Percentiles rank a stretch among this genome's conserved stretches.
Conservation (phyloP, 2,797 vertebrate genomes). For the Malurus leucopterus region DNA sequence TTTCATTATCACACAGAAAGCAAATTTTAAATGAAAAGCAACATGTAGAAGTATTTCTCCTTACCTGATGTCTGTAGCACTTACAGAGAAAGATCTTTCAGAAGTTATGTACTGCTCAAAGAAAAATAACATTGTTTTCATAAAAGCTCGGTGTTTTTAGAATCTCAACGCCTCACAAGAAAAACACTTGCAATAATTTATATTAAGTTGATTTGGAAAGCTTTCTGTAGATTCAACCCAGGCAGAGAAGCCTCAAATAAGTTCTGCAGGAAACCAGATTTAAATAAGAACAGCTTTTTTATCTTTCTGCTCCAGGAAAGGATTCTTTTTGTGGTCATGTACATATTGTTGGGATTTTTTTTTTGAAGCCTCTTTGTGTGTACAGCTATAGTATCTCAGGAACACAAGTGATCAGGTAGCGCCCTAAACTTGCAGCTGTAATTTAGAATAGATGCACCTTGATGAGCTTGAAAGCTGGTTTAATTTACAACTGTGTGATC, state of each 20-base stretch:
- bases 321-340: neutral
- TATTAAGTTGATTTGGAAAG: neutral
- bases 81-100: neutral
- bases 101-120: neutral
- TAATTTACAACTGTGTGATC: neutral
- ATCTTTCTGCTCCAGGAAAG: constrained; percentile 20
- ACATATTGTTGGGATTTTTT: neutral
- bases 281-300: constrained; percentile 38
- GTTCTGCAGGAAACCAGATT: constrained; percentile 38
- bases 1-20: neutral
- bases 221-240: neutral
- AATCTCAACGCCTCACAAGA: neutral
- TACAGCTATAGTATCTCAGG: neutral
- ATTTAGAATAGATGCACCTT: neutral
- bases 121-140: neutral
- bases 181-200: neutral
- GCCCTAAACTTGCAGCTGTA: neutral
- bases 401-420: neutral
- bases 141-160: neutral
- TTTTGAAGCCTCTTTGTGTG: neutral
- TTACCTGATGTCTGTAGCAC: neutral
- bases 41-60: neutral
- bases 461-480: neutral
- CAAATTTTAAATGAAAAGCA: neutral
- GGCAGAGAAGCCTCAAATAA: constrained; percentile 27